Percentiles rank a stretch among this genome's conserved stretches.
Evolutionary conservation across 2,797 vertebrate species (phyloP).

Genomic region (Falco berigora): DNA sequence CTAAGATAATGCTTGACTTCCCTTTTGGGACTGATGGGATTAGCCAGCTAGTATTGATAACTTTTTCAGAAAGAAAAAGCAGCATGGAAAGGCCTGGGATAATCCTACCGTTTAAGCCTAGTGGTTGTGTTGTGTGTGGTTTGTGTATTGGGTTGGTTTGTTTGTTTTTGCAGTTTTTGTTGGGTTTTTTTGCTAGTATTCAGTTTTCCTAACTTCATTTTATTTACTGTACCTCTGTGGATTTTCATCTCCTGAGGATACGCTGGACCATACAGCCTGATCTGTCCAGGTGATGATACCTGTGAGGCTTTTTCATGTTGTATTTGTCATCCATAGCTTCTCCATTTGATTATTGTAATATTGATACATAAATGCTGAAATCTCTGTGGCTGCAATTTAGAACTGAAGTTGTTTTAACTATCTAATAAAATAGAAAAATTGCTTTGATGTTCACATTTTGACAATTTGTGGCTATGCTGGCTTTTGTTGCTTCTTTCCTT

Average conservation of each 20-base stretch:
- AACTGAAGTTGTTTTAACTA: not conserved
- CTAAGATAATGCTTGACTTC: not conserved
- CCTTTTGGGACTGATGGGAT: not conserved
- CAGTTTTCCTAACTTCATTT: not conserved
- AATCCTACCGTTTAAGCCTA: not conserved
- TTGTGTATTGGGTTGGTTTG: too few relatives aligned
- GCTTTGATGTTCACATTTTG: slow-evolving; percentile 8
- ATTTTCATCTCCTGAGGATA: not conserved
- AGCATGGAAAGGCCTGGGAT: not conserved
- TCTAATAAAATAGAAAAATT: not conserved
- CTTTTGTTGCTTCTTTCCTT: slow-evolving; percentile 30
- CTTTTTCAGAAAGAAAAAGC: not conserved
- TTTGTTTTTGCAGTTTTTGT: not conserved
- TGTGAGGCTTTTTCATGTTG: not conserved
- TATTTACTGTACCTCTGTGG: not conserved
- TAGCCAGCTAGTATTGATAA: not conserved
- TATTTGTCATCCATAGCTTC: not conserved
- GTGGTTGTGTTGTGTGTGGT: not conserved
- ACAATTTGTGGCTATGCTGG: not conserved
- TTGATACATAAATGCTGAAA: not conserved
- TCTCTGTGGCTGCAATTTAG: not conserved
- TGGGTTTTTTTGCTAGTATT: not conserved
- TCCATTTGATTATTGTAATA: not conserved
- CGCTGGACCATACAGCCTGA: not conserved
- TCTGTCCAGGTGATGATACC: not conserved